Conservation (phyloP, 2,888 invertebrate genomes). For the Phortica okadai region DNA sequence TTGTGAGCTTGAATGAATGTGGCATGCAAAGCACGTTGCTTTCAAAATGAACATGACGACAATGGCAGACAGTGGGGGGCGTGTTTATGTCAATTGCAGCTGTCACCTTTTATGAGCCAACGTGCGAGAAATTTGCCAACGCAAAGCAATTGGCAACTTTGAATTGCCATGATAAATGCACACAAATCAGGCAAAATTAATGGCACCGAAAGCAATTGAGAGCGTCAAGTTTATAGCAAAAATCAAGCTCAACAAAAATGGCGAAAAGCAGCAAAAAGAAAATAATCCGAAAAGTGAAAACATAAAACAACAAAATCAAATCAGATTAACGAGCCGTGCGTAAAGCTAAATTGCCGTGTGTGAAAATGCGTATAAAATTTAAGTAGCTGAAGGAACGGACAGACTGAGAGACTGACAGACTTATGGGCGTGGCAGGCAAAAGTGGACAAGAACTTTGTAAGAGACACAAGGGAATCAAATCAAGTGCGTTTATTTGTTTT, state of each 20-base stretch:
- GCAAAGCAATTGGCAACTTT: background rate
- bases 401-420: background rate
- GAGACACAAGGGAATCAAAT: background rate
- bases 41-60: background rate
- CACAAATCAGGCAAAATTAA: constrained; percentile 32
- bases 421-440: background rate
- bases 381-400: background rate
- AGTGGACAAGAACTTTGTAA: background rate
- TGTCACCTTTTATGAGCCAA: constrained; percentile 18
- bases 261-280: background rate
- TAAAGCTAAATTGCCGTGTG: constrained; percentile 7
- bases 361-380: background rate
- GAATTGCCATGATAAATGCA: background rate
- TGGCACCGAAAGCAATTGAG: background rate
- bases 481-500: constrained; percentile 7
- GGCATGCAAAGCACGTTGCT: constrained; percentile 33
- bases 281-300: constrained; percentile 1
- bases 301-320: constrained; percentile 11
- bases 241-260: background rate
- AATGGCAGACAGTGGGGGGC: background rate
- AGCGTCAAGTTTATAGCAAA: constrained; percentile 5
- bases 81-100: constrained; percentile 2
- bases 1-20: background rate
- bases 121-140: constrained; percentile 18
- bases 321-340: constrained; percentile 11